Evolutionary conservation across 2,797 vertebrate genomes (phyloP), one percentile per base, ranked within the genome.

Genomic region (Onychomys arenicola): DNA sequence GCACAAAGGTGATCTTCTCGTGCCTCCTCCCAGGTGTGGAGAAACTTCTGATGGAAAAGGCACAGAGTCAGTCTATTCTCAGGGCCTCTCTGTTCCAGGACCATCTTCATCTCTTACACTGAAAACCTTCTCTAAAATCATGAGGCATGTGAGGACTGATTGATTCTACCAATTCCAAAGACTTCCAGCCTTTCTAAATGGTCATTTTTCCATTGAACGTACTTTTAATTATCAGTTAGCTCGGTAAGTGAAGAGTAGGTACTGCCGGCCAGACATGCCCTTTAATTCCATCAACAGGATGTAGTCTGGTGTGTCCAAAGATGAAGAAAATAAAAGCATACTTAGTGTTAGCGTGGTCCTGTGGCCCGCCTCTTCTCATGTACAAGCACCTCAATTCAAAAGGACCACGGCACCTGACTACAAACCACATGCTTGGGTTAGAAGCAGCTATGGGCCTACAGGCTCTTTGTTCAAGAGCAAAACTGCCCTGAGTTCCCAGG

Each of bases 301-400:
- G 7, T 0, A 32, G 34, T 25, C 37, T 21, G 55, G 17, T 3
- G 37, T 40, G 46, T 17, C n/a, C 19, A 34, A 75, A 17, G 76
- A 57, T 0, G 17, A 57, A 52, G 46, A 46, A 55, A 76, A 40
- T 9, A 9, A 27, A 76, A 32, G 19, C 12, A 25, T 4, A 40
- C 4, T 37, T 37, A 17, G 32, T 1, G 29, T 34, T 25, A 14
- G 2, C 1, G 2, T 2, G 81, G 37, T 29, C 49, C 40, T 0
- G 12, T 14, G n/a, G 17, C 43, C 34, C 32, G 63, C 13, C 59
- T 71, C 57, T 5, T 4, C 32, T n/a, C 5, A 2, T 32, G 13
- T 27, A 10, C 14, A 37, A n/a, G 21, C 5, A 59, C 67, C 43
- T 6, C 17, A 69, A 37, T 16, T 61, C 21, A 67, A 52, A 19